Conservation (phyloP, 2,888 invertebrate genomes). For the Rhynchonema sp. region DNA sequence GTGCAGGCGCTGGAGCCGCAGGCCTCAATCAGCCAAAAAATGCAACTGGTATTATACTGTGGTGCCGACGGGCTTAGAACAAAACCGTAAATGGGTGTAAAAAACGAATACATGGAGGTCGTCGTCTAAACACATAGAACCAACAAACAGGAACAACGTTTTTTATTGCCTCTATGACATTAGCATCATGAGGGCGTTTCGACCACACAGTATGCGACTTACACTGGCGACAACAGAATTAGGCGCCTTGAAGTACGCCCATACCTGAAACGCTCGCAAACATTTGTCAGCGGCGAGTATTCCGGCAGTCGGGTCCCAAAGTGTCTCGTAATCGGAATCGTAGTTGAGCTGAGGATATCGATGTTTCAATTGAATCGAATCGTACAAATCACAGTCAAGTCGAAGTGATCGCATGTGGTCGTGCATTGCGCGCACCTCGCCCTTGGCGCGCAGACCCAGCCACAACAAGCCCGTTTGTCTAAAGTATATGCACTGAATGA, state of each 20-base stretch:
- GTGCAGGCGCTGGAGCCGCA: no score
- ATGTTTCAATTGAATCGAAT: not conserved
- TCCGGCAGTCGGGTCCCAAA: not conserved
- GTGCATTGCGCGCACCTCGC: not conserved
- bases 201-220: no score
- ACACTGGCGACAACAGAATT: not conserved
- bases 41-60: no score
- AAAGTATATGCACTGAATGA: not conserved
- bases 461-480: not conserved
- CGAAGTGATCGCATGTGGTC: not conserved
- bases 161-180: no score
- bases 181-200: no score
- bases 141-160: no score
- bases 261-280: not conserved
- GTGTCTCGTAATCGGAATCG: not conserved
- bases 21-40: no score
- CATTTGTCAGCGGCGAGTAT: not conserved
- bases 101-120: not conserved
- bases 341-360: not conserved
- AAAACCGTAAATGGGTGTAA: not conserved
- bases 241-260: not conserved
- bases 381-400: not conserved
- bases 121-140: no score
- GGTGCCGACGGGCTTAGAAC: no score
- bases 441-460: not conserved